Conservation (phyloP, 2,113 vertebrate species). For the Leucosticte australis region DNA sequence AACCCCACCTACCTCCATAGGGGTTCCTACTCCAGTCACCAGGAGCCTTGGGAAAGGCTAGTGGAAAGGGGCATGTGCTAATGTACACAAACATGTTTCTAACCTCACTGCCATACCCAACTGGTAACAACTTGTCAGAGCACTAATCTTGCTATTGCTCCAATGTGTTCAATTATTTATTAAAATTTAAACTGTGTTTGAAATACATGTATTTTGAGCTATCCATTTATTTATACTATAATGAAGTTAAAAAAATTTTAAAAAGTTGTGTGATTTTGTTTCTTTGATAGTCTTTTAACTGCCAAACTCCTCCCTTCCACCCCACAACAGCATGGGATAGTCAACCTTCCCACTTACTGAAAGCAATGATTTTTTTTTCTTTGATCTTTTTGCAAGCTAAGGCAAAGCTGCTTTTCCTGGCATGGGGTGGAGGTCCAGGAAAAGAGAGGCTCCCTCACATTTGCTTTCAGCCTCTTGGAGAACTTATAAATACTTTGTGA, state of each 20-base stretch:
- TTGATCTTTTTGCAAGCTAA: not conserved
- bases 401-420: not conserved
- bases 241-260: not conserved
- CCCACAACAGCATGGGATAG: not conserved
- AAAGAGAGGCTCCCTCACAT: not conserved
- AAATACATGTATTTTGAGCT: not conserved
- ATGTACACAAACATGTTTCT: not conserved
- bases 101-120: not conserved
- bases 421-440: not conserved
- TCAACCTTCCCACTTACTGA: not conserved
- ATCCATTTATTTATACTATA: not conserved
- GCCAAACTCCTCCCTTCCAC: not conserved
- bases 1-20: not conserved
- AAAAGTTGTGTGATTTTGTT: not conserved
- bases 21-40: not conserved
- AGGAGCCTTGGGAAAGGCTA: not conserved
- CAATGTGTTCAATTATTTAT: not conserved
- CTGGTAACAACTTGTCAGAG: not conserved
- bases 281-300: not conserved
- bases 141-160: not conserved
- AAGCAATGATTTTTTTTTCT: not conserved
- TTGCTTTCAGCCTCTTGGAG: not conserved
- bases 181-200: not conserved
- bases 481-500: not conserved
- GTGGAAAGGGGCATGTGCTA: rapidly evolving